phyloP scores from a whole-genome alignment of 2,113 vertebrate genomes.

The Solea senegalensis region DNA sequence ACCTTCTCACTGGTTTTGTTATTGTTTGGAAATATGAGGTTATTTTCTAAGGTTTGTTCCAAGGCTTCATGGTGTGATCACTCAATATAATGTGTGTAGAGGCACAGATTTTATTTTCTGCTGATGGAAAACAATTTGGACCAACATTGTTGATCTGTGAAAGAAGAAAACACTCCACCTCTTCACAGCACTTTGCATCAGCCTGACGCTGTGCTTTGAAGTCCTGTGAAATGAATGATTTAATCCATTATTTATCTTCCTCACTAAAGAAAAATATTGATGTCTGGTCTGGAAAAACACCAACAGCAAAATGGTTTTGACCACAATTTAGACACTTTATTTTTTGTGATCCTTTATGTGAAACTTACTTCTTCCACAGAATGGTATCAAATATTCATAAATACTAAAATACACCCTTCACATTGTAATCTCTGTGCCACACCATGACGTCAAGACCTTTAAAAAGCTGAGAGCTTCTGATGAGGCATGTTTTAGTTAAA shows the following conservation, averaged over 20 bases:
- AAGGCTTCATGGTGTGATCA: constrained; percentile 5
- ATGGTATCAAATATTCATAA: constrained; percentile 30
- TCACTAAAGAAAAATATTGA: constrained; percentile 25
- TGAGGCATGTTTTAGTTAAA: constrained; percentile 39
- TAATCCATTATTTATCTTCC: constrained; percentile 51
- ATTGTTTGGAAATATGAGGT: constrained; percentile 2
- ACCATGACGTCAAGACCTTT: constrained; percentile 18
- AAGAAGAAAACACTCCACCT: constrained; percentile 17
- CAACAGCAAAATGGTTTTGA: constrained; percentile 28
- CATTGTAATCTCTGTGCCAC: neutral
- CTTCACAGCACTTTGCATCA: constrained; percentile 2
- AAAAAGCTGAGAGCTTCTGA: constrained; percentile 21
- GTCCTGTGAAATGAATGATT: constrained; percentile 5
- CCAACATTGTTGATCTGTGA: constrained; percentile 17
- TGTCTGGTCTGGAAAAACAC: neutral
- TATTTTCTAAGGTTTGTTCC: constrained; percentile 5
- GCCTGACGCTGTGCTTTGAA: constrained; percentile 10
- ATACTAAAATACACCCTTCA: neutral
- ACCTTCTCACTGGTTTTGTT: neutral
- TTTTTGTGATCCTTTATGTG: constrained; percentile 6
- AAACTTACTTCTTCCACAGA: neutral
- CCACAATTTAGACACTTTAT: neutral
- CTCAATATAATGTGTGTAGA: constrained; percentile 3
- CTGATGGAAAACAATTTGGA: constrained; percentile 35
- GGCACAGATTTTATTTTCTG: constrained; percentile 34